phyloP scores from a whole-genome alignment of 1,140 invertebrate genomes.

The Campoletis sonorensis region DNA sequence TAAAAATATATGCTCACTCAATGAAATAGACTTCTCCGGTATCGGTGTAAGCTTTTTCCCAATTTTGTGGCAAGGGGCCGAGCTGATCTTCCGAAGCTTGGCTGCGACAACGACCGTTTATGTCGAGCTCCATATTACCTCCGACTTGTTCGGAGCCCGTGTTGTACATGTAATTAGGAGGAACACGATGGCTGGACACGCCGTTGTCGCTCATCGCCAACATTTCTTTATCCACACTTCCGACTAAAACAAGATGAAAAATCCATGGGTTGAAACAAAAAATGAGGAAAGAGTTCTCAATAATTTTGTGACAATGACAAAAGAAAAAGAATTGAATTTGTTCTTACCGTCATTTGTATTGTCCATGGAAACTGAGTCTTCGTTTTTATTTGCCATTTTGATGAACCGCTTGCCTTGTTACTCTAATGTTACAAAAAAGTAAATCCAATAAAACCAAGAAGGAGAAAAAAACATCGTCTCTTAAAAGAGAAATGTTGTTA shows the following conservation, averaged over 20 bases:
- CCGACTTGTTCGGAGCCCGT: conserved; percentile 64
- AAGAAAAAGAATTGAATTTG: not conserved
- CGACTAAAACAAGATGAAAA: conserved; percentile 47
- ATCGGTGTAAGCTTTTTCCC: conserved; percentile 98
- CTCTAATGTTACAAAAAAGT: conserved; percentile 51
- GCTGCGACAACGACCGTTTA: conserved; percentile 60
- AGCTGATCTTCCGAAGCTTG: conserved; percentile 79
- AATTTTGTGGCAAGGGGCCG: conserved; percentile 94
- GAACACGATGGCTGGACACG: conserved; percentile 67
- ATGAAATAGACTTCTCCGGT: conserved; percentile 98
- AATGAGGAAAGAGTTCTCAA: not conserved
- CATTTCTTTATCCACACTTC: conserved; percentile 67
- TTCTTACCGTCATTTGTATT: conserved; percentile 70
- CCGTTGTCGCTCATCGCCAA: conserved; percentile 64
- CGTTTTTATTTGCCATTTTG: conserved; percentile 71
- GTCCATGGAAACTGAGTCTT: conserved; percentile 69
- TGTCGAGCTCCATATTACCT: conserved; percentile 62
- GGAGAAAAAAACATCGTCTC: conserved; percentile 9
- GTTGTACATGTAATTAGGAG: conserved; percentile 73
- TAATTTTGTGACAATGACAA: not conserved
- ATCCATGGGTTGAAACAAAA: not conserved
- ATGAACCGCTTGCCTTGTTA: conserved; percentile 37
- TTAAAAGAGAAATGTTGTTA: no score
- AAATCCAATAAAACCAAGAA: no score
- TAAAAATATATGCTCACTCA: conserved; percentile 84